phyloP scores from a whole-genome alignment of 2,113 vertebrate genomes.

The Acrocephalus arundinaceus region DNA sequence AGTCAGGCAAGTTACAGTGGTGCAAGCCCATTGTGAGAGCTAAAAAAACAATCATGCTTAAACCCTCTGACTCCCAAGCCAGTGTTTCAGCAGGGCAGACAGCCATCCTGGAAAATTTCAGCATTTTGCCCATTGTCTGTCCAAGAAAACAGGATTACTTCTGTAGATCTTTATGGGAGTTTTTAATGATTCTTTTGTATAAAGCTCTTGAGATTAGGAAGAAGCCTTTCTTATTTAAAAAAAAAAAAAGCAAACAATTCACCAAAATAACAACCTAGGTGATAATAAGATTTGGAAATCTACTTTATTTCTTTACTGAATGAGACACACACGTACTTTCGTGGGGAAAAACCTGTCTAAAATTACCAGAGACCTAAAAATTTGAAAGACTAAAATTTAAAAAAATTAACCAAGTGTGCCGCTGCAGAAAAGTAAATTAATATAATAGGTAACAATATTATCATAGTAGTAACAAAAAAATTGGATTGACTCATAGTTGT shows the following conservation, averaged over 20 bases:
- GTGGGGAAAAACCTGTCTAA: background rate
- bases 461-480: background rate
- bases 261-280: background rate
- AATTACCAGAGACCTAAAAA: background rate
- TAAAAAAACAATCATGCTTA: slow-evolving; percentile 5
- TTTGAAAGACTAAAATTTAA: background rate
- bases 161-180: background rate
- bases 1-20: slow-evolving; percentile 21
- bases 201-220: background rate
- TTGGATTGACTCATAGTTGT: background rate
- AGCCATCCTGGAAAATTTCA: slow-evolving; percentile 2
- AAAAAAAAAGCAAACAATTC: background rate
- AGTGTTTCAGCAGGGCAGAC: background rate
- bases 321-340: background rate
- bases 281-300: background rate
- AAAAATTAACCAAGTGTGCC: background rate
- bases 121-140: background rate
- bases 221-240: background rate
- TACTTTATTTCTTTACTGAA: background rate
- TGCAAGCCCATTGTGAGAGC: background rate
- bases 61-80: background rate
- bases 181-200: background rate
- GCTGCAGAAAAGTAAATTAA: background rate
- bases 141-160: background rate
- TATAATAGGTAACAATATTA: background rate